Evolutionary conservation across 2,113 vertebrate species (phyloP).

Genomic region (Lonchura striata): DNA sequence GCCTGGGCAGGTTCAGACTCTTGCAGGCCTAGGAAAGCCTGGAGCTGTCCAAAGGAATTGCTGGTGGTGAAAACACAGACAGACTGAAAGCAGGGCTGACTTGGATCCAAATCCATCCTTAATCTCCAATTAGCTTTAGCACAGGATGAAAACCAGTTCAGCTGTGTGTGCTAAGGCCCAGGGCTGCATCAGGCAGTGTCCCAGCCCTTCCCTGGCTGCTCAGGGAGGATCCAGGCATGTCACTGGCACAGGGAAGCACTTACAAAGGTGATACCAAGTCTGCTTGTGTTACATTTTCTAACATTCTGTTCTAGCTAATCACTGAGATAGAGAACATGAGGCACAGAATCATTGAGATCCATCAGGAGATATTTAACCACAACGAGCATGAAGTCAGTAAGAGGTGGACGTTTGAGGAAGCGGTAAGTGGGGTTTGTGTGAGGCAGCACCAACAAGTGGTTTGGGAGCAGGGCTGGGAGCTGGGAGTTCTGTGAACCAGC

Average conservation of each 20-base stretch:
- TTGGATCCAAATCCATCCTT: neutral
- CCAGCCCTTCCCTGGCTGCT: neutral
- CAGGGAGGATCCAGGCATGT: rapidly evolving
- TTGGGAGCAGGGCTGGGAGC: neutral
- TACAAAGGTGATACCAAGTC: rapidly evolving
- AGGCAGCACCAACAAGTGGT: neutral
- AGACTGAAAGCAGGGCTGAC: neutral
- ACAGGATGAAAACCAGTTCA: neutral
- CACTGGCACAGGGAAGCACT: no score
- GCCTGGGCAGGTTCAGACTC: neutral
- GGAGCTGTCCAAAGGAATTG: neutral
- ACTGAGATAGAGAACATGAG: constrained; percentile 99
- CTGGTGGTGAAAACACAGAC: neutral
- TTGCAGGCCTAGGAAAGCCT: neutral
- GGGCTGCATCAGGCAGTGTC: neutral
- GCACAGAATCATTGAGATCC: constrained; percentile 93
- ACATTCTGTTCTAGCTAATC: constrained; percentile 78
- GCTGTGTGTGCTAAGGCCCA: neutral
- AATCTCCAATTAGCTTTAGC: neutral
- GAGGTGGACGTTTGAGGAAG: constrained; percentile 97
- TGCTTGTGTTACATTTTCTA: neutral
- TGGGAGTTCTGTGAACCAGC: neutral
- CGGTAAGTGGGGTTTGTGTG: constrained; percentile 75
- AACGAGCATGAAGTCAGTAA: constrained; percentile 99
- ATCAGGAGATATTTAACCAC: constrained; percentile 96